phyloP scores from a whole-genome alignment of 2,797 vertebrate species.

The Leptoclinus maculatus region DNA sequence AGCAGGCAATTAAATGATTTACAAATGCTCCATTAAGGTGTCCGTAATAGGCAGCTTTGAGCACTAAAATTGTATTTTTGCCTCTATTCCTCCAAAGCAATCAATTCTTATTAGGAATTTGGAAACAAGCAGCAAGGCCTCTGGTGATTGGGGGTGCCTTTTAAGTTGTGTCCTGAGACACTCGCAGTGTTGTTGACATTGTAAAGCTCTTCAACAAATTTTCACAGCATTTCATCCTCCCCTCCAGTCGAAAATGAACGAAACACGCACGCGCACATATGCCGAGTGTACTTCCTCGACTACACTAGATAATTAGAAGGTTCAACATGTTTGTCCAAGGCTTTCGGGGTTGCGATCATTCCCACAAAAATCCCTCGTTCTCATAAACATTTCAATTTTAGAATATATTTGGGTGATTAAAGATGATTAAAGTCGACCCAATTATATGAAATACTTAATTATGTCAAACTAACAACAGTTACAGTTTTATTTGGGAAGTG shows the following conservation, averaged over 20 bases:
- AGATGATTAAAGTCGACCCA: conserved; percentile 82
- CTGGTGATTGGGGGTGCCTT: conserved; percentile 31
- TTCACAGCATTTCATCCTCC: conserved; percentile 62
- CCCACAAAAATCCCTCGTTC: conserved; percentile 83
- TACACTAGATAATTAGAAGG: conserved; percentile 83
- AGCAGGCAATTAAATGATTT: conserved; percentile 70
- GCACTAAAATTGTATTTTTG: conserved; percentile 57
- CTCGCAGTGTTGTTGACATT: conserved; percentile 56
- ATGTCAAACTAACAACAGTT: conserved; percentile 75
- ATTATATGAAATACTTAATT: conserved; percentile 86
- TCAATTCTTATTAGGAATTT: conserved; percentile 50
- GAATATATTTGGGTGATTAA: conserved; percentile 85
- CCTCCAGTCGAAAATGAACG: conserved; percentile 57
- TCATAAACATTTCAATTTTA: conserved; percentile 85
- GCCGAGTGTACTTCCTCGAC: conserved; percentile 73
- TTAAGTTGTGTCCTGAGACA: conserved; percentile 45
- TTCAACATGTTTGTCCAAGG: conserved; percentile 80
- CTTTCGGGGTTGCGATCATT: conserved; percentile 77
- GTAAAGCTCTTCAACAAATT: conserved; percentile 61
- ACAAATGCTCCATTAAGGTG: conserved; percentile 66
- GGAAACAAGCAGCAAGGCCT: conserved; percentile 38
- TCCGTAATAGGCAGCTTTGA: conserved; percentile 47
- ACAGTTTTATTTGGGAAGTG: conserved; percentile 83
- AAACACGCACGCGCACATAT: conserved; percentile 64
- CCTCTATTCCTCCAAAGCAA: conserved; percentile 45